These are phyloP conservation scores for Cirrhinus mrigala DNA, from an alignment of 2,797 vertebrate species.

Conservation along the genomic window DNA sequence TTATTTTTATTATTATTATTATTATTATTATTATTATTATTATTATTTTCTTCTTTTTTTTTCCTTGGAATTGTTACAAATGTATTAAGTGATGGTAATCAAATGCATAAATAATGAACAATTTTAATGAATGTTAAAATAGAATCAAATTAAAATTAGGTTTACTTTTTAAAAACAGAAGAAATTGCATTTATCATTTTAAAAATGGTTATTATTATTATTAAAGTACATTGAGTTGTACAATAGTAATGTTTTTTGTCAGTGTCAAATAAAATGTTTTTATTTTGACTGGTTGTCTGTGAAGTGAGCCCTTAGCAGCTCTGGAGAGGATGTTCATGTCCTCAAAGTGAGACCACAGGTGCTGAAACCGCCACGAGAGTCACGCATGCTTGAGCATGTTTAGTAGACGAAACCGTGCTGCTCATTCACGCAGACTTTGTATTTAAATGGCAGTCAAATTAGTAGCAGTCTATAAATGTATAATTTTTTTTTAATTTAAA, in stretches of 20 bases:
- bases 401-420: fast-evolving
- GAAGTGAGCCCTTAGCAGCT: not conserved
- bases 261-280: not conserved
- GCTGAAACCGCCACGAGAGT: not conserved
- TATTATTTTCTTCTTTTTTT: too few species aligned
- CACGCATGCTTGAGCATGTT: not conserved
- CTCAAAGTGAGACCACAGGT: not conserved
- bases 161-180: too few species aligned
- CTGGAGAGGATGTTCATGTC: not conserved
- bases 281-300: not conserved
- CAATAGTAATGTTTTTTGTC: not conserved
- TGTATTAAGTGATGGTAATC: too few species aligned
- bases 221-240: not conserved
- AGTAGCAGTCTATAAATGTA: not conserved
- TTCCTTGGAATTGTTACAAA: too few species aligned
- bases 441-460: not conserved
- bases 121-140: too few species aligned
- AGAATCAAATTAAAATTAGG: too few species aligned
- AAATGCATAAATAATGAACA: too few species aligned
- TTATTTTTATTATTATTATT: too few species aligned
- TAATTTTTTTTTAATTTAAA: not conserved
- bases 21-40: too few species aligned
- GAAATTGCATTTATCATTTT: too few species aligned
- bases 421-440: not conserved
- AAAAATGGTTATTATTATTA: too few species aligned